Evolutionary conservation across 2,888 invertebrate genomes (phyloP).

Genomic region (Cactoblastis cactorum): DNA sequence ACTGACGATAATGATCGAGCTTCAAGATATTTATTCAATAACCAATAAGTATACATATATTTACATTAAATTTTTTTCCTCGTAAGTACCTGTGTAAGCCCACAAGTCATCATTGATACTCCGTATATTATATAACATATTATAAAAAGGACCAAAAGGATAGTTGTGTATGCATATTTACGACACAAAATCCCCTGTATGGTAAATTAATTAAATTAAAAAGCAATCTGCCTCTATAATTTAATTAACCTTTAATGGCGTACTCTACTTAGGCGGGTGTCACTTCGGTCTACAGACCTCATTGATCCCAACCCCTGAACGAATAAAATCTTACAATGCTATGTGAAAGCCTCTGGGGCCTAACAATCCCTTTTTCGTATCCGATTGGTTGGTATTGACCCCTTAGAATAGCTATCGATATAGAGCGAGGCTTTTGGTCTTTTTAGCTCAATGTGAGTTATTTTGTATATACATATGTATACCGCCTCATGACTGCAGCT

Average conservation of each 20-base stretch:
- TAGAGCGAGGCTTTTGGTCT: too few species aligned
- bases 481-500: too few species aligned
- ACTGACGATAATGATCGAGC: too few species aligned
- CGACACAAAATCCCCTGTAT: neutral
- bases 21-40: too few species aligned
- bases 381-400: constrained; percentile 43
- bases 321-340: constrained; percentile 14
- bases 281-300: constrained; percentile 1
- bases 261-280: constrained; percentile 5
- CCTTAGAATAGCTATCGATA: neutral
- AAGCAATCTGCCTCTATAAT: constrained; percentile 10
- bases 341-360: constrained; percentile 5
- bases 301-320: constrained; percentile 11
- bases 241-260: constrained; percentile 10
- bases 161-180: neutral
- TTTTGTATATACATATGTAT: too few species aligned
- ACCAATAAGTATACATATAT: neutral
- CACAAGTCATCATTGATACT: too few species aligned
- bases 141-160: constrained; percentile 1
- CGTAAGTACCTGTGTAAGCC: too few species aligned
- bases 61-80: constrained; percentile 2
- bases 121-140: too few species aligned
- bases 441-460: too few species aligned
- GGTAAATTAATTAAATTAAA: constrained; percentile 6
- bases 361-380: constrained; percentile 39